These are phyloP conservation scores for Cranoglanis bouderius DNA, from an alignment of 2,113 vertebrate genomes.

Conservation along the genomic window DNA sequence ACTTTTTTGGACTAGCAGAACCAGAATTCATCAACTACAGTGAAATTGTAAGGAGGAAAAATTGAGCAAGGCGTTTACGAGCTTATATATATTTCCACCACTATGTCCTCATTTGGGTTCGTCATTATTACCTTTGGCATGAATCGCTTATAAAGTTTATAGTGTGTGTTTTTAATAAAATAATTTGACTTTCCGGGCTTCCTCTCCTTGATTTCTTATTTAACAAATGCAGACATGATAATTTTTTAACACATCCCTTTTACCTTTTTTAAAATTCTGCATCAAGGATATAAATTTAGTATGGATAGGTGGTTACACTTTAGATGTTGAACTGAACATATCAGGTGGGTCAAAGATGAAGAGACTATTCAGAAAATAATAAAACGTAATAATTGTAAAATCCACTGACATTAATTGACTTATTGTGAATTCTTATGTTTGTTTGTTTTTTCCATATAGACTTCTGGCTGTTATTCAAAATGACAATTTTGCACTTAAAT, in stretches of 20 bases:
- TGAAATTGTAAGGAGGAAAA: background rate
- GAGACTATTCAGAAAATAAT: background rate
- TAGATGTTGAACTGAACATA: background rate
- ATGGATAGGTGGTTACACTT: background rate
- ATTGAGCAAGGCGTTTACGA: background rate
- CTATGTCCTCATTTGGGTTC: background rate
- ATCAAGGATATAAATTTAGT: background rate
- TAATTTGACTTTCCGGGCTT: background rate
- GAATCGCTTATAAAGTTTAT: slow-evolving; percentile 18
- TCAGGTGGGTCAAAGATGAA: background rate
- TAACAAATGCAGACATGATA: background rate
- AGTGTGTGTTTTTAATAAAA: slow-evolving; percentile 44
- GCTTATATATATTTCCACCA: background rate
- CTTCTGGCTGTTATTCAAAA: background rate
- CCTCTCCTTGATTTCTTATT: background rate
- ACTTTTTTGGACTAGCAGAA: background rate
- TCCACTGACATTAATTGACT: background rate
- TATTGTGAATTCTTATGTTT: background rate
- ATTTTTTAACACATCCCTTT: background rate
- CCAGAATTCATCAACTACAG: background rate
- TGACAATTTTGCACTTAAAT: background rate
- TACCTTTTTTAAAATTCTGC: background rate
- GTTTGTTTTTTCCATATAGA: background rate
- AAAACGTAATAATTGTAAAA: background rate
- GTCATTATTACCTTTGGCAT: slow-evolving; percentile 3